A percentile compares a stretch with the other conserved stretches of the same genome.
These are phyloP conservation scores for Phrixothrix hirtus DNA, from an alignment of 2,888 invertebrate genomes.

Conservation along the genomic window DNA sequence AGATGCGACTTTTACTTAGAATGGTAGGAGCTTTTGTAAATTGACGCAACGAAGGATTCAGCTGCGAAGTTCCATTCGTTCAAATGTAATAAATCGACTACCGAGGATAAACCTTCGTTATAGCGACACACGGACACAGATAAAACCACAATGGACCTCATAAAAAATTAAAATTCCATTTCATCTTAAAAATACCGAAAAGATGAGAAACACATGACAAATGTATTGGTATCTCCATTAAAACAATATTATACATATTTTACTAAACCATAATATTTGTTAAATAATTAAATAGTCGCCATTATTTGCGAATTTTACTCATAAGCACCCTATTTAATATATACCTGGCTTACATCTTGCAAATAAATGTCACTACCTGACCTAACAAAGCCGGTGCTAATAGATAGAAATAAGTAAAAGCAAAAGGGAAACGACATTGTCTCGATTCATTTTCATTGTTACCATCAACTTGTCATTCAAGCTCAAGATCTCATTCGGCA, in stretches of 20 bases:
- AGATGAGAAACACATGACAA: too few species aligned
- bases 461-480: conserved; percentile 27
- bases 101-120: not conserved
- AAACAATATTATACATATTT: too few species aligned
- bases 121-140: too few species aligned
- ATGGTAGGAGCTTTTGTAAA: conserved; percentile 12
- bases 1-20: conserved; percentile 16
- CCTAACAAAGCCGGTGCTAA: conserved; percentile 1
- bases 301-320: too few species aligned
- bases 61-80: not conserved
- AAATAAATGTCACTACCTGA: not conserved
- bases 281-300: too few species aligned
- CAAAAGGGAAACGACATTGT: conserved; percentile 13
- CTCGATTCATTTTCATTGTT: conserved; percentile 23
- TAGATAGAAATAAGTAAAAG: conserved; percentile 1
- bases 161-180: too few species aligned
- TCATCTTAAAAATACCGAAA: too few species aligned
- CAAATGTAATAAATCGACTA: conserved; percentile 4
- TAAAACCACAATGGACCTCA: too few species aligned
- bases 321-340: too few species aligned
- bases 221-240: too few species aligned
- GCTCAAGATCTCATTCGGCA: conserved; percentile 22
- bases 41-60: conserved; percentile 15
- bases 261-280: too few species aligned
- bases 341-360: not conserved